These are phyloP conservation scores for Charina bottae DNA, from an alignment of 2,113 vertebrate genomes.

Conservation along the genomic window DNA sequence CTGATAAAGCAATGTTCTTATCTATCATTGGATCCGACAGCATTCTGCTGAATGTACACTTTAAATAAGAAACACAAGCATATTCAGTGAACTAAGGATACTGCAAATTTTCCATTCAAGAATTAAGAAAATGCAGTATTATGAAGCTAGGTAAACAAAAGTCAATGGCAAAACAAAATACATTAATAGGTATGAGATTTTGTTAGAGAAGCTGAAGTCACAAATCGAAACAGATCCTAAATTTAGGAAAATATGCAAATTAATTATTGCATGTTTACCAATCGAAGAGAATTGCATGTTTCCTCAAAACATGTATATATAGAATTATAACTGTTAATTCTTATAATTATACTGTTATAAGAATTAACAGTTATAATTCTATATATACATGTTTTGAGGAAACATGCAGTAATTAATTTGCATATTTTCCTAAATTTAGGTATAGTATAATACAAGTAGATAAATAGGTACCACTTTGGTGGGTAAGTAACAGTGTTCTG, in stretches of 20 bases:
- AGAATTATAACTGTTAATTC: no score
- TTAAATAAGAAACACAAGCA: constrained; percentile 34
- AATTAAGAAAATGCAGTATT: constrained; percentile 20
- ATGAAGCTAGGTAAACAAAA: not conserved
- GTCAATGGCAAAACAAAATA: not conserved
- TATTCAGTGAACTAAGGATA: constrained; percentile 5
- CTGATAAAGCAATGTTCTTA: constrained; percentile 61
- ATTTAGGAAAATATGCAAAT: not conserved
- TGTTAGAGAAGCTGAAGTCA: not conserved
- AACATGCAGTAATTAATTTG: no score
- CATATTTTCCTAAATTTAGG: no score
- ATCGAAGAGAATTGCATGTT: no score
- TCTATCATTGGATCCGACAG: not conserved
- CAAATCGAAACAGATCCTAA: not conserved
- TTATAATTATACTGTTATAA: no score
- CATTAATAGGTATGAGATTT: not conserved
- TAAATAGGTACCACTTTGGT: no score
- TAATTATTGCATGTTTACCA: not conserved
- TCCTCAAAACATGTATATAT: not conserved
- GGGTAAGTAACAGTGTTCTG: no score
- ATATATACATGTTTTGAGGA: no score
- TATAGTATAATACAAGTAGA: no score
- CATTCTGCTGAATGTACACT: constrained; percentile 47
- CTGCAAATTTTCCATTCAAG: constrained; percentile 54
- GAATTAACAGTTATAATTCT: no score